Base-by-base conservation (phyloP, 2,888 invertebrate genomes). In the Xylophagus ater region DNA sequence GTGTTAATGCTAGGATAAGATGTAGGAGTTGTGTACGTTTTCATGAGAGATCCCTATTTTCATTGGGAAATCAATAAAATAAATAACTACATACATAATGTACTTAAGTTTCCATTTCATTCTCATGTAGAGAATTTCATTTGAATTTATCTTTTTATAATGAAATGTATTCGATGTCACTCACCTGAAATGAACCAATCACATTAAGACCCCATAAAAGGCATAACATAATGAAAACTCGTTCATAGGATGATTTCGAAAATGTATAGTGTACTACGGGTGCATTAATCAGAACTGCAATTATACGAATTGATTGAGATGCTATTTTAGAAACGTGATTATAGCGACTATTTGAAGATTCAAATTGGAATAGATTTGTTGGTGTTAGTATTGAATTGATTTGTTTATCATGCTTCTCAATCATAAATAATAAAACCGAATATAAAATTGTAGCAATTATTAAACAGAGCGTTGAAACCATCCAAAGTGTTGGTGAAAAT, bases 121-220 rank as follows among this genome's bases (percentile, higher is more conserved):
- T n/a, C n/a, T n/a, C n/a, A n/a, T n/a, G n/a, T n/a, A n/a, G n/a
- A n/a, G n/a, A n/a, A n/a, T n/a, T n/a, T n/a, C n/a, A n/a, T n/a
- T n/a, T n/a, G n/a, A n/a, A n/a, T n/a, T n/a, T n/a, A n/a, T n/a
- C n/a, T n/a, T n/a, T n/a, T n/a, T n/a, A n/a, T n/a, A n/a, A n/a
- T n/a, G n/a, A n/a, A n/a, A n/a, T n/a, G n/a, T n/a, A n/a, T n/a
- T n/a, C n/a, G n/a, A n/a, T n/a, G n/a, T 29, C 23, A 29, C 40
- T 29, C 15, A 47, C 49, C 44, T 47, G 44, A 31, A 49, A 49
- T 25, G 46, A 41, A 37, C 47, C 49, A 15, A 31, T 46, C 12
- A 49, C 29, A 14, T 36, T 47, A n/a, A 49, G 40, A 14, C 47
- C 45, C 39, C 42, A 44, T 21, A 47, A 30, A 15, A 49, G 34